Base-by-base conservation (phyloP, 2,113 vertebrate genomes). In the Cyanoderma ruficeps region DNA sequence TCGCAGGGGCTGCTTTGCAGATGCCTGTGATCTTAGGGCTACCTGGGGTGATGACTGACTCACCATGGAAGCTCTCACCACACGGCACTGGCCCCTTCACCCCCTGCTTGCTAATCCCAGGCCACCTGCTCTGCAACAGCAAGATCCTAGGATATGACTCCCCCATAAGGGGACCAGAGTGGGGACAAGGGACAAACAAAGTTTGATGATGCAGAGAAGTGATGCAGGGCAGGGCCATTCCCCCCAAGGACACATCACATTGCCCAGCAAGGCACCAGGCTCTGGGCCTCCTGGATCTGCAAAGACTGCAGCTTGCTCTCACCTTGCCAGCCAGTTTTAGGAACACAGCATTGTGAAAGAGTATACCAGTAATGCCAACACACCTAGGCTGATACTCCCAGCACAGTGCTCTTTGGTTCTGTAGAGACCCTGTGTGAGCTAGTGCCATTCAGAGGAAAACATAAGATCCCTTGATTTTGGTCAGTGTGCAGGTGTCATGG, bases 311-410 rank as follows among this genome's bases (percentile, higher is more conserved):
- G 42, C 12, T 70, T 28, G 17, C 22, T 89, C 18, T 68, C 4
- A 3, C 44, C 24, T 67, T 0, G 0, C 31, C 42, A 31, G 17
- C 4, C 8, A 3, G 0, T 41, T 87, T 53, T 61, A 53, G 50
- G 46, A 77, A 39, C 10, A 30, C 0, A 15, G 30, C 4, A 0
- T 24, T 64, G 50, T 60, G 63, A 68, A 94, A 80, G 10, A 22
- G 27, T 41, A 50, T 37, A 22, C 35, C 41, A 39, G 35, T 39
- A 56, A 50, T 2, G 9, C 37, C 33, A 72, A 61, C 42, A 42
- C 35, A 55, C 39, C 20, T 12, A 9, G 39, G 23, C 33, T 59
- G 80, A 68, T 61, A 47, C 24, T 50, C 21, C 49, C 42, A 82
- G 60, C 18, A 24, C 20, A 20, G 28, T 81, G 68, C 19, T 47